Conservation (phyloP, 2,113 vertebrate genomes). For the Gobius niger region DNA sequence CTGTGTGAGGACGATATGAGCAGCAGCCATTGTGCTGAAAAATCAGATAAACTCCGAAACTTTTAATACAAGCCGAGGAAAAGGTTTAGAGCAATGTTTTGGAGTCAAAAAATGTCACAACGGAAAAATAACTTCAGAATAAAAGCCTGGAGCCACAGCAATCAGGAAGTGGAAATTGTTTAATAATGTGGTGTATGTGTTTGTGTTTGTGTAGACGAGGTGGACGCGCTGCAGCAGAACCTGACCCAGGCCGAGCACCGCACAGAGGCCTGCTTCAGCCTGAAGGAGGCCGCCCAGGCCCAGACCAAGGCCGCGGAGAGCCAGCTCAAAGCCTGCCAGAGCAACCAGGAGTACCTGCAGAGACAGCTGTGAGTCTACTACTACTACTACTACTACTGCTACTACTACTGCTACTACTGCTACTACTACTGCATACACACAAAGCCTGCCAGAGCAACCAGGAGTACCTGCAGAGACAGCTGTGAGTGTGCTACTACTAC, state of each 20-base stretch:
- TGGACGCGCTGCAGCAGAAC: conserved; percentile 64
- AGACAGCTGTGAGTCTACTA: conserved; percentile 70
- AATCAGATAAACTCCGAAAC: not conserved
- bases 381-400: not conserved
- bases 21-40: conserved; percentile 21
- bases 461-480: conserved; percentile 63
- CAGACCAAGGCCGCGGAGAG: conserved; percentile 58
- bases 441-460: not conserved
- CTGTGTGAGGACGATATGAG: conserved; percentile 47
- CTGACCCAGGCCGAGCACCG: conserved; percentile 54
- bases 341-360: conserved; percentile 48
- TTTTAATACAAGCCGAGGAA: no score
- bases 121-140: no score
- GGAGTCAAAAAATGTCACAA: no score
- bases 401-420: not conserved
- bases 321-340: conserved; percentile 50
- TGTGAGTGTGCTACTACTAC: conserved; percentile 57
- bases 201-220: conserved; percentile 40
- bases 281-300: conserved; percentile 40
- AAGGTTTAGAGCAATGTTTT: no score
- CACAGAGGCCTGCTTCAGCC: conserved; percentile 33
- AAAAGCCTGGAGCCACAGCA: no score
- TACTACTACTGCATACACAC: not conserved
- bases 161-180: no score
- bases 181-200: not conserved